Percentiles rank a stretch among this genome's conserved stretches.
phyloP scores from a whole-genome alignment of 2,797 vertebrate species.

The Pipistrellus pipistrellus region DNA sequence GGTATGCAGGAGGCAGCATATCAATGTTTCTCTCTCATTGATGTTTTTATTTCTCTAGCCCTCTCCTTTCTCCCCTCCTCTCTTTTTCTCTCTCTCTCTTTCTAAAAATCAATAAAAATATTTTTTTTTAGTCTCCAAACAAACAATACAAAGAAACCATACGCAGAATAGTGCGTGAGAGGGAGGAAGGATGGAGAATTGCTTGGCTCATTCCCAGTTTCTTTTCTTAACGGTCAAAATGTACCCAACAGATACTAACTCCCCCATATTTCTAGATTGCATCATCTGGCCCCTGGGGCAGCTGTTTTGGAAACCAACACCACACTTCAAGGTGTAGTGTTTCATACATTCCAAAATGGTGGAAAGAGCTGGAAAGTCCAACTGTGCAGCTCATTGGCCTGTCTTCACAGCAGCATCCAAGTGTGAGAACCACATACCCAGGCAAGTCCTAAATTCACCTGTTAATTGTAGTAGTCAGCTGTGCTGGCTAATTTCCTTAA shows the following conservation, averaged over 20 bases:
- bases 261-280: neutral
- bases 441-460: neutral
- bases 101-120: too few species aligned
- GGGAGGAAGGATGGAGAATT: neutral
- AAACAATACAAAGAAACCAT: neutral
- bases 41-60: too few species aligned
- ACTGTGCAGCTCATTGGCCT: neutral
- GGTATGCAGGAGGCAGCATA: too few species aligned
- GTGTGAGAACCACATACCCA: neutral
- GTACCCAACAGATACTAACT: neutral
- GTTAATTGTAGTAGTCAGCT: neutral
- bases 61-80: too few species aligned
- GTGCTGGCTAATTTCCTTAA: constrained; percentile 18
- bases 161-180: neutral
- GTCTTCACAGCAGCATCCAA: neutral
- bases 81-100: too few species aligned
- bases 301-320: neutral
- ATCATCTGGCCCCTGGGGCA: constrained; percentile 4
- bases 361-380: neutral
- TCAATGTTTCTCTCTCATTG: too few species aligned
- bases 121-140: neutral
- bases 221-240: constrained; percentile 1
- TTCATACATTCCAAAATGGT: neutral
- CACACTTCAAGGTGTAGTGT: neutral
- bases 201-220: neutral